These are phyloP conservation scores for Ovibos moschatus DNA, from an alignment of 2,113 vertebrate species.

Conservation along the genomic window DNA sequence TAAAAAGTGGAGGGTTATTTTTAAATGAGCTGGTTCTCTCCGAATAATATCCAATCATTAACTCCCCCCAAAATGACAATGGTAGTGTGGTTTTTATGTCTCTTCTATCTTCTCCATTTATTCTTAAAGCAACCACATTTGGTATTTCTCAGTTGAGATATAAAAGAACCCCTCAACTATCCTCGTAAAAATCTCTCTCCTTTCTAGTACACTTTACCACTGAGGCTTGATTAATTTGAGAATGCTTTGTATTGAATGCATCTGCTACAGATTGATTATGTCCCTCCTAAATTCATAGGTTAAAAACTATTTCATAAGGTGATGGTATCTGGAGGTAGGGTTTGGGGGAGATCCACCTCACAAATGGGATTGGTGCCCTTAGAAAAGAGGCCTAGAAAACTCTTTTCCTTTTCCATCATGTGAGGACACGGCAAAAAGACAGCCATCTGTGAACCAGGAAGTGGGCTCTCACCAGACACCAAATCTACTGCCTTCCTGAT, in stretches of 20 bases:
- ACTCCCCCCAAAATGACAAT: background rate
- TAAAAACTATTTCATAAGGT: background rate
- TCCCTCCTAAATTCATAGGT: background rate
- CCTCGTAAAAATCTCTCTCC: background rate
- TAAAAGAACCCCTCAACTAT: background rate
- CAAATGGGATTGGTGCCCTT: background rate
- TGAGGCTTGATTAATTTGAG: background rate
- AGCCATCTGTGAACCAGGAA: background rate
- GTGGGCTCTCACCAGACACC: background rate
- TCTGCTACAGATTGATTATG: background rate
- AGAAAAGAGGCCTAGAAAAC: background rate
- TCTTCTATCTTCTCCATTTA: background rate
- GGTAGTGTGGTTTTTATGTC: background rate
- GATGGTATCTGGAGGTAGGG: background rate
- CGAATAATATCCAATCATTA: background rate
- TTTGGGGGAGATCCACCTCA: background rate
- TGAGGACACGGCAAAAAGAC: background rate
- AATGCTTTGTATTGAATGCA: background rate
- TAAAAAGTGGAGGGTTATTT: background rate
- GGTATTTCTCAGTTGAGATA: background rate
- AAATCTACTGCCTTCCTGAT: background rate
- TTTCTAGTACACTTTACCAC: background rate
- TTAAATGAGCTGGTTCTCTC: background rate
- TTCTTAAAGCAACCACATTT: background rate
- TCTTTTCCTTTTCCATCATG: too few relatives aligned